Evolutionary conservation across 1,140 invertebrate species (phyloP).

Genomic region (Hydropsyche tenuis): DNA sequence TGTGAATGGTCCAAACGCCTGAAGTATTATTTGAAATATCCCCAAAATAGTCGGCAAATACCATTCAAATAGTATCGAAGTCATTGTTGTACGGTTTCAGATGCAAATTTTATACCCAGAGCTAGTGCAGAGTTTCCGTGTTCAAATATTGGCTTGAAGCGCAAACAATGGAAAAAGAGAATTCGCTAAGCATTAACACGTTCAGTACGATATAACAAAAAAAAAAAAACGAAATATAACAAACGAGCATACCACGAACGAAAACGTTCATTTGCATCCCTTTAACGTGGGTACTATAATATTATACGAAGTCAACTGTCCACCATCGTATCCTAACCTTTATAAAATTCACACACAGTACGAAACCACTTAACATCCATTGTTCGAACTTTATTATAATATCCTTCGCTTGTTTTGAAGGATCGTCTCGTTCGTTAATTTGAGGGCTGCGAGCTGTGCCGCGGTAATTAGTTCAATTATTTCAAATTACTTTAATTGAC

Average conservation of each 20-base stretch:
- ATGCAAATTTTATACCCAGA: too few species aligned
- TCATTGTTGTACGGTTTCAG: too few species aligned
- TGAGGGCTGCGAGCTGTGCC: conserved; percentile 21
- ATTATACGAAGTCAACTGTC: too few species aligned
- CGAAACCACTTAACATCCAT: neutral
- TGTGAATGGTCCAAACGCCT: too few species aligned
- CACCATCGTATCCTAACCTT: too few species aligned
- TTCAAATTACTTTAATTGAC: conserved; percentile 44
- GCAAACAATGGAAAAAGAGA: neutral
- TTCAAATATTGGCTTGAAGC: neutral
- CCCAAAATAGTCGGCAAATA: too few species aligned
- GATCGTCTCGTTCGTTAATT: conserved; percentile 32
- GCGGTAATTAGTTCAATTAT: conserved; percentile 47
- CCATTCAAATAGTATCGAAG: too few species aligned
- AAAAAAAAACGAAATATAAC: neutral
- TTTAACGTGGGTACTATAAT: neutral
- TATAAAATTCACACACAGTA: neutral
- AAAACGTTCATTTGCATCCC: conserved; percentile 5
- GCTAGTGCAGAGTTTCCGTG: too few species aligned
- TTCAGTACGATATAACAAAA: neutral
- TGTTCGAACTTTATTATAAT: neutral
- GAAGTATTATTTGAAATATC: too few species aligned
- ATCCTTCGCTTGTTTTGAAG: neutral
- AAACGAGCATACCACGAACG: neutral
- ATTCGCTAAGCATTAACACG: neutral